Conservation (phyloP, 2,797 vertebrate genomes). For the Salmo trutta region DNA sequence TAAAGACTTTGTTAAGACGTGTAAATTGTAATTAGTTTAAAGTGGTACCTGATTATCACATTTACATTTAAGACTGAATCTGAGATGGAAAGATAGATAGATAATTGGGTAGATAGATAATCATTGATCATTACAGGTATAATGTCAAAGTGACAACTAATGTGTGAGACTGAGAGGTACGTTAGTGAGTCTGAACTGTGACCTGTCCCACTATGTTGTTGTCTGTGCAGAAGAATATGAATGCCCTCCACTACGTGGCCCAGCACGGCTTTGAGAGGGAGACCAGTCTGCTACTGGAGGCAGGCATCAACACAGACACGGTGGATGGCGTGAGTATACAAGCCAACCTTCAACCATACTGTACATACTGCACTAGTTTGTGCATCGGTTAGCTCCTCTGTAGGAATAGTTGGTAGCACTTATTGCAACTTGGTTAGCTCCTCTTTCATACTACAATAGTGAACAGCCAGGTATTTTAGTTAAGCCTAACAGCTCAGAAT, state of each 20-base stretch:
- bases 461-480: too few species aligned
- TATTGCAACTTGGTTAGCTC: not conserved
- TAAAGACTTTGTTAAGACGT: too few species aligned
- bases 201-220: not conserved
- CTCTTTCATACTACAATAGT: too few species aligned
- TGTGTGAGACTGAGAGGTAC: not conserved
- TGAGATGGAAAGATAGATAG: not conserved
- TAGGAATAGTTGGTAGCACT: not conserved
- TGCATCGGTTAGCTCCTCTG: not conserved
- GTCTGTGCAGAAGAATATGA: slow-evolving; percentile 78
- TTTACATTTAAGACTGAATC: not conserved
- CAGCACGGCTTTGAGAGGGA: slow-evolving; percentile 72
- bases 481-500: too few species aligned
- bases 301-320: slow-evolving; percentile 73
- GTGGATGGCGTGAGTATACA: slow-evolving; percentile 78
- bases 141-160: not conserved
- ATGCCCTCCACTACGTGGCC: slow-evolving; percentile 82
- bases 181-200: not conserved
- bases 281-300: slow-evolving; percentile 73
- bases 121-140: not conserved
- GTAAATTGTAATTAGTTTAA: too few species aligned
- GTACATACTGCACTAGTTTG: not conserved
- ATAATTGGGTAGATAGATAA: too few species aligned
- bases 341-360: not conserved
- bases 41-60: too few species aligned